These are phyloP conservation scores for Drosophila pseudoananassae DNA, from an alignment of 1,140 invertebrate species.

Conservation along the genomic window DNA sequence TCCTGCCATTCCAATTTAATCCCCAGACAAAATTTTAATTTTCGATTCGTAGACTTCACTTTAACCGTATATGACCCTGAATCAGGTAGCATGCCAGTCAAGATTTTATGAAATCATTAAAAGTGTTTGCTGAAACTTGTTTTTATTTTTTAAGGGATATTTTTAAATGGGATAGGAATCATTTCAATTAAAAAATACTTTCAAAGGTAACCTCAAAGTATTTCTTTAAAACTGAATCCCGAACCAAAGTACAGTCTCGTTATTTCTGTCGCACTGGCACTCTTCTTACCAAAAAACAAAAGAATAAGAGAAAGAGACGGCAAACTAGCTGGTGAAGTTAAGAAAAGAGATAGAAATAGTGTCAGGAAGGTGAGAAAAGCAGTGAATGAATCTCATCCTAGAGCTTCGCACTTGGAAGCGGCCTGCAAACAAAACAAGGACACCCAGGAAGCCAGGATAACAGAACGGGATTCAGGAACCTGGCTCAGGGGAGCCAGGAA, in stretches of 20 bases:
- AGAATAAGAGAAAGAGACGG: no score
- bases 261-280: slow-evolving; percentile 32
- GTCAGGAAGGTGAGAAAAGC: slow-evolving; percentile 7
- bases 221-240: no score
- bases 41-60: not conserved
- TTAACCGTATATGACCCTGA: slow-evolving; percentile 6
- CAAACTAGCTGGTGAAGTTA: no score
- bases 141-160: no score
- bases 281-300: not conserved
- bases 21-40: not conserved
- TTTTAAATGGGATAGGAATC: no score
- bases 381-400: slow-evolving; percentile 46
- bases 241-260: not conserved
- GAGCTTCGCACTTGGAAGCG: slow-evolving; percentile 44
- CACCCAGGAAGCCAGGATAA: slow-evolving; percentile 2
- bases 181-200: not conserved
- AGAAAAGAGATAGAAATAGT: not conserved
- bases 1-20: not conserved
- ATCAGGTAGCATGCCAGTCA: not conserved
- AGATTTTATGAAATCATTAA: not conserved
- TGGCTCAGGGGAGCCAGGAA: slow-evolving; percentile 8
- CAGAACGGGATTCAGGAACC: not conserved
- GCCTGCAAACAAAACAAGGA: slow-evolving; percentile 44
- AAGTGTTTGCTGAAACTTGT: not conserved
- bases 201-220: not conserved